These are phyloP conservation scores for Gymnocephalus cernua DNA, from an alignment of 2,113 vertebrate genomes.

Conservation along the genomic window DNA sequence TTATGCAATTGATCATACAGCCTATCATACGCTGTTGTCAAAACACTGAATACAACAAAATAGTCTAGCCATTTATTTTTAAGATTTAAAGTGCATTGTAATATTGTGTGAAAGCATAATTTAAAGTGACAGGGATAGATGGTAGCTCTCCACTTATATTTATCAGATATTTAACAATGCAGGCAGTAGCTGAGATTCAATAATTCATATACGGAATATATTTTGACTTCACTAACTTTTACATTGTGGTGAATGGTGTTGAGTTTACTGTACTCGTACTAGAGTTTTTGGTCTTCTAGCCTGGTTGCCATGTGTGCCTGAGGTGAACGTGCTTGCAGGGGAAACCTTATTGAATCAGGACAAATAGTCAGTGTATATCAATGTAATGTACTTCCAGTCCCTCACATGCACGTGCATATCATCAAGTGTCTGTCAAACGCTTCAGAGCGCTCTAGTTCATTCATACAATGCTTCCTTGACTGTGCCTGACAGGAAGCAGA, in stretches of 20 bases:
- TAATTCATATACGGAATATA: slow-evolving; percentile 14
- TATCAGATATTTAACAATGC: slow-evolving; percentile 62
- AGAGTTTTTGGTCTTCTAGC: slow-evolving; percentile 39
- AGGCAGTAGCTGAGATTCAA: slow-evolving; percentile 34
- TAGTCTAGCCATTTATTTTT: slow-evolving; percentile 54
- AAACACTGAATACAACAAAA: slow-evolving; percentile 38
- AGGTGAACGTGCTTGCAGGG: slow-evolving; percentile 27
- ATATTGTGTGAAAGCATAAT: slow-evolving; percentile 37
- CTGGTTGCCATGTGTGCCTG: slow-evolving; percentile 50
- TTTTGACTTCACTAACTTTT: slow-evolving; percentile 44
- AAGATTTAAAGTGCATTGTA: slow-evolving; percentile 33
- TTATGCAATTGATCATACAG: slow-evolving; percentile 67
- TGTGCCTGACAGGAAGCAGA: slow-evolving; percentile 34
- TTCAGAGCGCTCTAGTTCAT: slow-evolving; percentile 36
- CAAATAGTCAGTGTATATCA: slow-evolving; percentile 27
- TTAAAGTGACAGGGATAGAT: slow-evolving; percentile 51
- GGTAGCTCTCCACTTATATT: slow-evolving; percentile 55
- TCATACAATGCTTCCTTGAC: slow-evolving; percentile 27
- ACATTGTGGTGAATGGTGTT: neutral
- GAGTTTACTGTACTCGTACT: neutral
- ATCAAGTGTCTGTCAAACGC: slow-evolving; percentile 8
- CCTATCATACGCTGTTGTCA: slow-evolving; percentile 42
- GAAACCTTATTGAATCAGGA: slow-evolving; percentile 31
- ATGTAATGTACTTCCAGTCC: slow-evolving; percentile 28
- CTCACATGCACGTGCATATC: slow-evolving; percentile 25